These are phyloP conservation scores for Coleophora flavipennella DNA, from an alignment of 2,888 invertebrate species.

Conservation along the genomic window DNA sequence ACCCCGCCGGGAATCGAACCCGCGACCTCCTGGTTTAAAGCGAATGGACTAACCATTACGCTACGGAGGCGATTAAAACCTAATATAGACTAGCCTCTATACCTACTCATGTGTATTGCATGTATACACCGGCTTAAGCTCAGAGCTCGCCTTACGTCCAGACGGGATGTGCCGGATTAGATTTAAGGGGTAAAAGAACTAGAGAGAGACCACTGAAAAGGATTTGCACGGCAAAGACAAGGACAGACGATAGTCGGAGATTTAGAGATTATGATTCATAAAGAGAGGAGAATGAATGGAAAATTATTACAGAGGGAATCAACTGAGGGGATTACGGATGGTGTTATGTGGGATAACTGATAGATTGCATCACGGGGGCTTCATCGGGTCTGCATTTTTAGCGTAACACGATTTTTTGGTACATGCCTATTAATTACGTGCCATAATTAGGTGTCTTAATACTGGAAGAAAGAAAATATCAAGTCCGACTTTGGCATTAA, in stretches of 20 bases:
- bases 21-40: no score
- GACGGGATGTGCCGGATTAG: constrained; percentile 70
- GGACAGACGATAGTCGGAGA: constrained; percentile 47
- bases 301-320: constrained; percentile 65
- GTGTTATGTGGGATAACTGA: constrained; percentile 28
- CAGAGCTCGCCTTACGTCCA: constrained; percentile 43
- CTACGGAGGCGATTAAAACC: no score
- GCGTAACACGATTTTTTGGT: no score
- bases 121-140: constrained; percentile 29
- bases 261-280: constrained; percentile 73
- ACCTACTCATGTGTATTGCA: constrained; percentile 8
- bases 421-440: no score
- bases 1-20: no score
- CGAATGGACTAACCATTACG: no score
- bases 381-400: no score
- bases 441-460: no score
- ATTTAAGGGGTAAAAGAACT: constrained; percentile 68
- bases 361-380: constrained; percentile 20
- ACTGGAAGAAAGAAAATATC: no score
- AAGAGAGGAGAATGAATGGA: constrained; percentile 67
- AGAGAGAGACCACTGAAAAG: constrained; percentile 39
- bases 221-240: constrained; percentile 35
- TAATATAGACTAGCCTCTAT: no score
- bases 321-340: constrained; percentile 40
- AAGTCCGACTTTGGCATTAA: no score